Conservation (phyloP, 1,140 invertebrate species). For the Trachymyrmex cornetzi region DNA sequence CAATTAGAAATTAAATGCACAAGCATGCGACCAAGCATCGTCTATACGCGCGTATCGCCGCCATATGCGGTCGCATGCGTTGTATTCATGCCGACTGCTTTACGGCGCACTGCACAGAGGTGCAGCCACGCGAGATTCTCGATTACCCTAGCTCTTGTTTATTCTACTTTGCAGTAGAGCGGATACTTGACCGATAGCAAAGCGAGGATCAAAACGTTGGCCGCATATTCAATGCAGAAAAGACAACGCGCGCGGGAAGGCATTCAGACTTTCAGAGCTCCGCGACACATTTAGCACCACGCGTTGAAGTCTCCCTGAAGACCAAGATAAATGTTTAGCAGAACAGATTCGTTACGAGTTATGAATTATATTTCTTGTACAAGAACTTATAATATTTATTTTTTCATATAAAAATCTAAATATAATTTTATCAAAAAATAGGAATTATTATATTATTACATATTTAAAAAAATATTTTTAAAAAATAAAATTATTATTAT, state of each 20-base stretch:
- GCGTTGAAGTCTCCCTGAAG: conserved; percentile 28
- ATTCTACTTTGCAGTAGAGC: conserved; percentile 46
- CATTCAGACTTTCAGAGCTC: conserved; percentile 15
- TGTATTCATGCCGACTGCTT: conserved; percentile 1
- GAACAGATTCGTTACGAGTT: not conserved
- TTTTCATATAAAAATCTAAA: not conserved
- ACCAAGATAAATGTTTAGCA: not conserved
- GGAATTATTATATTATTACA: not conserved
- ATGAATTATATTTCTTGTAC: not conserved
- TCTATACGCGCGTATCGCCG: not conserved
- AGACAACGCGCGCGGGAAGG: not conserved
- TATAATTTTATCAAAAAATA: not conserved
- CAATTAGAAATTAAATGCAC: conserved; percentile 71
- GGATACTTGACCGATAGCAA: not conserved
- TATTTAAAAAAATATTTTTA: not conserved
- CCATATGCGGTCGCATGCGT: conserved; percentile 6
- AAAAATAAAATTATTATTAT: not conserved
- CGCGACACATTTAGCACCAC: not conserved
- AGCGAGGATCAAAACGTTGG: conserved; percentile 16
- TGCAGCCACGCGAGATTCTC: conserved; percentile 6
- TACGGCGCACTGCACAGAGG: conserved; percentile 12
- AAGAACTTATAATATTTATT: not conserved
- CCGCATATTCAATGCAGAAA: not conserved
- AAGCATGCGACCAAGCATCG: conserved; percentile 22
- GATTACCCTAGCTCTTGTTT: conserved; percentile 30